Base-by-base conservation (phyloP, 2,797 vertebrate species). In the Rhabdophis nuchalis region DNA sequence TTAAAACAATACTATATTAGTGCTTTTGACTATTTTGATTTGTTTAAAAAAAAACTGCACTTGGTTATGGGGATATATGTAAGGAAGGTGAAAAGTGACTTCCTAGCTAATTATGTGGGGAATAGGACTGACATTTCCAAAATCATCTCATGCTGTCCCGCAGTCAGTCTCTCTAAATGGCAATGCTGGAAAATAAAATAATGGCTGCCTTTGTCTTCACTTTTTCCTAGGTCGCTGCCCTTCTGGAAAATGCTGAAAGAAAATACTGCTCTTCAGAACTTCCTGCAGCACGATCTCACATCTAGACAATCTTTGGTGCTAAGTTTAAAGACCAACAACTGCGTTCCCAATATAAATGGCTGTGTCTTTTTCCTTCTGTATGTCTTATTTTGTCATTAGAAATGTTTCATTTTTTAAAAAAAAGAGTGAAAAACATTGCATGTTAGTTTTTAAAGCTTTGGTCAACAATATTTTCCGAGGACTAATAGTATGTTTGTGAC, bases 241-340 rank as follows among this genome's bases (percentile, higher is more conserved):
- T 88, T 57, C 91, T 53, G 91, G 93, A 92, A 93, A 92, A 64
- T 93, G 93, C 89, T 93, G 89, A 93, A n/a, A 18, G 2, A 13
- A 1, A 29, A 53, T 9, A 25, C 46, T 46, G 46, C 50, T 87
- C 32, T 46, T 10, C 8, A 29, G 57, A 64, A 88, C 23, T 85
- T n/a, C 68, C 58, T 5, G 11, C 20, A 85, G n/a, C 91, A 92
- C n/a, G 91, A 86, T 58, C 53, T 46, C n/a, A 29, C 89, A 85
- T 58, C 68, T 13, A 16, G 1, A n/a, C 86, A 36, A 50, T 41
- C 25, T 92, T 64, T 93, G 93, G 91, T 93, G 91, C 93, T 93
- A 90, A 36, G n/a, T 68, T 23, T 89, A 82, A 89, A 68, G 77
- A 91, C 60, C 29, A 68, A 87, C 1, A 52, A 87, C 27, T 9